Base-by-base conservation (phyloP, 2,888 invertebrate genomes). In the Cheilosia variabilis region DNA sequence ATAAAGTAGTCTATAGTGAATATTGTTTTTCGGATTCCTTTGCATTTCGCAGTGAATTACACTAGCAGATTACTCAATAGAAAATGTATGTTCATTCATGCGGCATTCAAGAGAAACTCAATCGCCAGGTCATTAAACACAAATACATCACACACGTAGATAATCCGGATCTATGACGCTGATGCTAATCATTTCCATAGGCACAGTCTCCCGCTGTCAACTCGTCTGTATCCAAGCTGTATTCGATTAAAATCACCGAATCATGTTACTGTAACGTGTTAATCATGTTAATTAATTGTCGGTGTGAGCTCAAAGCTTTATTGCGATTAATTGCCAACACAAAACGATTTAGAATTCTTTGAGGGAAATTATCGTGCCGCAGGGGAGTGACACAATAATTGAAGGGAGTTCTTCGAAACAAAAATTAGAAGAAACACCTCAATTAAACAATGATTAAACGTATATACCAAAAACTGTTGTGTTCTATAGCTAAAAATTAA, bases 261-360 rank as follows among this genome's bases (percentile, higher is more conserved):
- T 52, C 22, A 24, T 19, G 19, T 52, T 52, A 4, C 13, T 22
- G 19, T 15, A 22, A 52, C 19, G 19, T 52, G 10, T 24, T 52
- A 24, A 27, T 43, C n/a, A n/a, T n/a, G 43, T 43, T 43, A 43
- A 43, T 43, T 43, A 43, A 43, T 43, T 43, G 43, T 43, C 17
- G 15, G 43, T 43, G 43, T 15, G 15, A 15, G n/a, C 5, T n/a
- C n/a, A 2, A 43, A 43, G 43, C 43, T 5, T 2, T n/a, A n/a
- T 43, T 43, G 15, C 43, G n/a, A 34, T 43, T 43, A 43, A 43
- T 43, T 43, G 43, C 43, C 6, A 43, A 43, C n/a, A 43, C 43
- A 43, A 43, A 43, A 43, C 2, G 43, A 43, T 43, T 43, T 6
- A 43, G 43, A 17, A n/a, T n/a, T 43, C 2, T 43, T 43, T n/a